Conservation (phyloP, 2,113 vertebrate genomes). For the Lampris incognitus region DNA sequence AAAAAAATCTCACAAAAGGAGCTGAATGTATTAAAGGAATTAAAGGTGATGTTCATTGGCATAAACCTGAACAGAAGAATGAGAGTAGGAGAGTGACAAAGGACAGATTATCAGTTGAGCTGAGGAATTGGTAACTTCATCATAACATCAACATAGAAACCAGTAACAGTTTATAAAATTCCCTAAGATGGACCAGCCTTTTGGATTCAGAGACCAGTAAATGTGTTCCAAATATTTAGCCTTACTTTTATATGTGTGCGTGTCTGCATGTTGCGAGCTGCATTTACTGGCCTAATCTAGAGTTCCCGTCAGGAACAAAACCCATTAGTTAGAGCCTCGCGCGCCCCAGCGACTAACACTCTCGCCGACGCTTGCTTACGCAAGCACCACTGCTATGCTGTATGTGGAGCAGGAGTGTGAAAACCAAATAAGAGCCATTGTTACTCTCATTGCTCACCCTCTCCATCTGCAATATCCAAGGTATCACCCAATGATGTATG, state of each 20-base stretch:
- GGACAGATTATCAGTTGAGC: too few species aligned
- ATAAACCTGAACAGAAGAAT: too few species aligned
- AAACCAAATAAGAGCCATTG: conserved; percentile 32
- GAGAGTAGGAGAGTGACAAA: too few species aligned
- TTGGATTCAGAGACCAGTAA: conserved; percentile 19
- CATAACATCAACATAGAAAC: not conserved
- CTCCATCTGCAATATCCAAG: not conserved
- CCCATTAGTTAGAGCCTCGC: conserved; percentile 29
- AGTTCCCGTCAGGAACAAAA: conserved; percentile 13
- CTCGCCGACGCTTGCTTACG: conserved; percentile 35
- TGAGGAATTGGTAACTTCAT: too few species aligned
- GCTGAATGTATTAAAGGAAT: too few species aligned
- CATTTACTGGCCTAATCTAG: conserved; percentile 30
- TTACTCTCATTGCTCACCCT: not conserved
- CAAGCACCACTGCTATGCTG: conserved; percentile 60
- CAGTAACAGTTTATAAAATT: conserved; percentile 2
- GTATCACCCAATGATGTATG: not conserved
- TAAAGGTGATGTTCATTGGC: too few species aligned
- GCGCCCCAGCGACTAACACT: not conserved
- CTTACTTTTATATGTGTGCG: not conserved
- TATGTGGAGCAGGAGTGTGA: conserved; percentile 61
- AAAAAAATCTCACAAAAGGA: too few species aligned
- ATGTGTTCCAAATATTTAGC: conserved; percentile 10
- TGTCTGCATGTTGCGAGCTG: not conserved
- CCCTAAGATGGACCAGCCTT: conserved; percentile 11